Conservation (phyloP, 2,888 invertebrate genomes). For the Celastrina argiolus region DNA sequence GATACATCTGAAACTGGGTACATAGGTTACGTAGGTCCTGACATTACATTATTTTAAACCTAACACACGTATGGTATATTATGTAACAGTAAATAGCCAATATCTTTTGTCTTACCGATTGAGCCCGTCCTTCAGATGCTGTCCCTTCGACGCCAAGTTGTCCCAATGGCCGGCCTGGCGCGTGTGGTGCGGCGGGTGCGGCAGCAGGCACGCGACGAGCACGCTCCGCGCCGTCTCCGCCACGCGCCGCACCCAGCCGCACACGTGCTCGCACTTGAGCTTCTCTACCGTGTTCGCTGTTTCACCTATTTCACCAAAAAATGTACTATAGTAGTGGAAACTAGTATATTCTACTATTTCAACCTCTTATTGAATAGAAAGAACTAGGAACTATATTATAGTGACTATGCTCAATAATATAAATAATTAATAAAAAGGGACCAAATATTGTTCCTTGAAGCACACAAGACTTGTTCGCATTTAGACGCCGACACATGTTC, state of each 20-base stretch:
- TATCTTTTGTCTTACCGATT: conserved; percentile 81
- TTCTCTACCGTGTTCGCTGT: conserved; percentile 93
- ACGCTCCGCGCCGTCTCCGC: conserved; percentile 90
- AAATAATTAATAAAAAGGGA: neutral
- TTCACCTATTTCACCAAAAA: conserved; percentile 69
- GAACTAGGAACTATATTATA: too few species aligned
- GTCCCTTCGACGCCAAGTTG: conserved; percentile 89
- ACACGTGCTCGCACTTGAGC: conserved; percentile 94
- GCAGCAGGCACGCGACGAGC: conserved; percentile 94
- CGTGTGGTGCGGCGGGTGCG: conserved; percentile 97
- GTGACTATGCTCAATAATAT: neutral
- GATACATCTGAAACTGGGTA: too few species aligned
- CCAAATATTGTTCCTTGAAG: neutral
- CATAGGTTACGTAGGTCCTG: too few species aligned
- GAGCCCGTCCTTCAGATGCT: conserved; percentile 96
- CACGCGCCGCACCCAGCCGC: conserved; percentile 91
- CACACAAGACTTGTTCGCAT: neutral
- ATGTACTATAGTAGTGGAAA: neutral
- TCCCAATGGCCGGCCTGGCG: conserved; percentile 98
- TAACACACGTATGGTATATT: too few species aligned
- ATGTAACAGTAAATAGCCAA: too few species aligned
- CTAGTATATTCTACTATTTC: neutral
- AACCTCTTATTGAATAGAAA: neutral
- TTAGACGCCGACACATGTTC: neutral
- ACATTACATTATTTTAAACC: too few species aligned